Base-by-base conservation (phyloP, 2,113 vertebrate species). In the Onychorhynchus coronatus region DNA sequence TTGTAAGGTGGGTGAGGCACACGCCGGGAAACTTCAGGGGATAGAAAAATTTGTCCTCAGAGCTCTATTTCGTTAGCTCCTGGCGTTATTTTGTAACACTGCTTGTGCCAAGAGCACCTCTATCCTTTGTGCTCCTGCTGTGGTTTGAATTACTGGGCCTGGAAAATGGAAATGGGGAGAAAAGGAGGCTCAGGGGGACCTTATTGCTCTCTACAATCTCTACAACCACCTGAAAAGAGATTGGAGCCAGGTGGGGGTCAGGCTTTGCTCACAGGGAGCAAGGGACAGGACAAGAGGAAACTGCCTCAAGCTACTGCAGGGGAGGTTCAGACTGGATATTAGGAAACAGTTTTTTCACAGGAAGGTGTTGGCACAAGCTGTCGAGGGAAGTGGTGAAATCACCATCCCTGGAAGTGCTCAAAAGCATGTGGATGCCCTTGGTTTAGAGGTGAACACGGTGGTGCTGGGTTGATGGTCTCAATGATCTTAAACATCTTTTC, bases 231-330 rank as follows among this genome's bases (percentile, higher is more conserved):
- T 66, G 30, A 66, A 7, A 66, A 21, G 63, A 46, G 65, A 15
- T 8, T 65, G 28, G 23, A 18, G 42, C 31, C 22, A 25, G 31
- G 31, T 46, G 65, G 42, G 42, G 14, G 11, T 46, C 14, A 9
- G 31, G 33, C 31, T 67, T 4, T 70, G 35, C 47, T 76, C 41
- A 30, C 53, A 2, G n/a, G 23, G 24, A 31, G 41, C 11, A 5
- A 41, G 11, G 0, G 0, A 31, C 14, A 7, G 41, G n/a, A 68
- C 17, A 25, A 62, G 55, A 62, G 30, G n/a, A 53, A 55, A 37
- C 5, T 30, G 11, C 35, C 21, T 76, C 30, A 33, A 20, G 22
- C 42, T 70, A 35, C 21, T 27, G 2, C 31, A 28, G 31, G 6
- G 9, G 9, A 37, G 56, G 41, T 90, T 84, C 55, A 62, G 25